phyloP scores from a whole-genome alignment of 2,113 vertebrate species.

The Eretmochelys imbricata region DNA sequence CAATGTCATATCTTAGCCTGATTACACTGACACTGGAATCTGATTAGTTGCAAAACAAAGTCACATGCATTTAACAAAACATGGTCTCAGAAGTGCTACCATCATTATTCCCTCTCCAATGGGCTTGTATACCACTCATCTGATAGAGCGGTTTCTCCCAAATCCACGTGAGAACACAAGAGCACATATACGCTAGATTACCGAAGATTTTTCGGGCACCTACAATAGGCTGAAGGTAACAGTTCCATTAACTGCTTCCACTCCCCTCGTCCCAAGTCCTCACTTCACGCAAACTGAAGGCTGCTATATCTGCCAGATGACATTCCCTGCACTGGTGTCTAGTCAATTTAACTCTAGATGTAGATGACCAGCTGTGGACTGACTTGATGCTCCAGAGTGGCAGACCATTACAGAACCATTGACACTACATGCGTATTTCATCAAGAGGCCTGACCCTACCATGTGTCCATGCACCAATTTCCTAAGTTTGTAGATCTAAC shows the following conservation, averaged over 20 bases:
- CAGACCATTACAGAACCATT: background rate
- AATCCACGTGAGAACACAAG: background rate
- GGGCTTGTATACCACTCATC: background rate
- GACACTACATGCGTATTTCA: background rate
- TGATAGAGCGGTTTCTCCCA: background rate
- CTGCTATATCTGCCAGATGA: background rate
- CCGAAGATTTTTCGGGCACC: background rate
- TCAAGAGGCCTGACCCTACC: background rate
- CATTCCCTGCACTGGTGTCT: background rate
- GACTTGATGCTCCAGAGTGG: background rate
- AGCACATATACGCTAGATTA: background rate
- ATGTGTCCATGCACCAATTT: background rate
- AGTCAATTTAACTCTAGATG: background rate
- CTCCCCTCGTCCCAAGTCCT: background rate
- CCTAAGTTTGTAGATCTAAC: background rate
- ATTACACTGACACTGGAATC: background rate
- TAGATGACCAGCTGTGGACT: background rate
- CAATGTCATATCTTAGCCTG: background rate
- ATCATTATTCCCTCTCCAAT: background rate
- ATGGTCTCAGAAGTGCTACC: background rate
- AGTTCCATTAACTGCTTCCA: background rate
- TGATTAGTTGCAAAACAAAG: constrained; percentile 11
- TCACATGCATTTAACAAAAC: background rate
- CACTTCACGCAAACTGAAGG: background rate
- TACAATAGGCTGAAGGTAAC: background rate